A percentile compares a stretch with the other conserved stretches of the same genome.
phyloP scores from a whole-genome alignment of 2,797 vertebrate species.

The Fistularia tabacaria region DNA sequence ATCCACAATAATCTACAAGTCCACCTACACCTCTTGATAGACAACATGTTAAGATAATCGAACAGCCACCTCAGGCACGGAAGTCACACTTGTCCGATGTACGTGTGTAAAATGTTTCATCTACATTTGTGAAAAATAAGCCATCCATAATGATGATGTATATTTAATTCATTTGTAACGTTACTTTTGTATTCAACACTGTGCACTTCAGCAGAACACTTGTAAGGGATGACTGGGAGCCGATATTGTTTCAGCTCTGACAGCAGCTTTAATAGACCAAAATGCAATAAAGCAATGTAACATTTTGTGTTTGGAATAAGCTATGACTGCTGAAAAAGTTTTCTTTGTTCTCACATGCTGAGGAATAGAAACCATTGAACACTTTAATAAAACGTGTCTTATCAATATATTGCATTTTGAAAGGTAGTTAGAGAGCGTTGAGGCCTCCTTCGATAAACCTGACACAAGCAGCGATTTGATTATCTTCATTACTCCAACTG shows the following conservation, averaged over 20 bases:
- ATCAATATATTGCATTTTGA: constrained; percentile 9
- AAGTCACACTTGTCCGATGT: no score
- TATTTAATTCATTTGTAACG: not conserved
- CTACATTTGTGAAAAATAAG: no score
- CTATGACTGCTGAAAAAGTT: not conserved
- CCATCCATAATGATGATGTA: no score
- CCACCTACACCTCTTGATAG: no score
- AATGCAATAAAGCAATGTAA: not conserved
- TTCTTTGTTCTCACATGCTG: constrained; percentile 7
- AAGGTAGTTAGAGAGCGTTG: constrained; percentile 9
- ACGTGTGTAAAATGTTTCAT: no score
- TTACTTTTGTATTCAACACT: not conserved
- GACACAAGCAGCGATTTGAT: not conserved
- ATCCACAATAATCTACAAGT: no score
- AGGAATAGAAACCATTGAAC: not conserved
- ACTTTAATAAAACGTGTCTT: constrained; percentile 10
- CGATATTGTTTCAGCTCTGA: not conserved
- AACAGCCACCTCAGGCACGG: no score
- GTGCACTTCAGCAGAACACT: not conserved
- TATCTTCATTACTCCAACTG: constrained; percentile 3
- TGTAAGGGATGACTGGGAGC: not conserved
- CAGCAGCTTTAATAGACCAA: not conserved
- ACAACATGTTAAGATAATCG: no score
- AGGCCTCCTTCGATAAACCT: constrained; percentile 2
- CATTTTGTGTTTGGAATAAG: constrained; percentile 1